Percentiles rank a stretch among this genome's conserved stretches.
Evolutionary conservation across 2,113 vertebrate genomes (phyloP).

Genomic region (Arvicanthis niloticus): DNA sequence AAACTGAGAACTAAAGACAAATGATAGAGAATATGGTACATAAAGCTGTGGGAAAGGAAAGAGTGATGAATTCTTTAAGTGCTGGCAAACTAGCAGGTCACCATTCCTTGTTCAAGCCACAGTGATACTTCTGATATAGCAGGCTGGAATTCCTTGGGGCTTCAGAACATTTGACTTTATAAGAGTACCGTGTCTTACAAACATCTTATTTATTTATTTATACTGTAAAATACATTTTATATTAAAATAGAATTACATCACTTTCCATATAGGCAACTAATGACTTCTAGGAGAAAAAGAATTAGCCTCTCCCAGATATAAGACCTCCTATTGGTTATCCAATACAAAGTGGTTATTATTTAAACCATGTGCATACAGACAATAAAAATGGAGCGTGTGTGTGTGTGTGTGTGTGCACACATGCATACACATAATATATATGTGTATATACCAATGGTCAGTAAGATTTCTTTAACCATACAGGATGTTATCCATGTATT

Average conservation of each 20-base stretch:
- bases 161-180: conserved; percentile 13
- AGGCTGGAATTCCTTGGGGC: background rate
- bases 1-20: background rate
- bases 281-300: background rate
- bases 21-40: background rate
- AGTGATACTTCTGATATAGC: background rate
- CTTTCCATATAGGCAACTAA: background rate
- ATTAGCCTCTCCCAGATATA: background rate
- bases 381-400: background rate
- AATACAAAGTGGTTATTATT: background rate
- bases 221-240: background rate
- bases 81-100: background rate
- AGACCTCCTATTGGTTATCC: background rate
- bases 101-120: background rate
- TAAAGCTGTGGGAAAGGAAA: background rate
- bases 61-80: background rate
- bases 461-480: background rate
- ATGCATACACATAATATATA: background rate
- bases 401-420: too few relatives aligned
- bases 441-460: background rate
- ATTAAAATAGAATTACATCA: background rate
- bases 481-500: background rate
- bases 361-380: background rate
- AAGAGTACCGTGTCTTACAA: background rate
- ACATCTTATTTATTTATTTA: background rate